Base-by-base conservation (phyloP, 1,140 invertebrate genomes). In the Neodiprion pinetum region DNA sequence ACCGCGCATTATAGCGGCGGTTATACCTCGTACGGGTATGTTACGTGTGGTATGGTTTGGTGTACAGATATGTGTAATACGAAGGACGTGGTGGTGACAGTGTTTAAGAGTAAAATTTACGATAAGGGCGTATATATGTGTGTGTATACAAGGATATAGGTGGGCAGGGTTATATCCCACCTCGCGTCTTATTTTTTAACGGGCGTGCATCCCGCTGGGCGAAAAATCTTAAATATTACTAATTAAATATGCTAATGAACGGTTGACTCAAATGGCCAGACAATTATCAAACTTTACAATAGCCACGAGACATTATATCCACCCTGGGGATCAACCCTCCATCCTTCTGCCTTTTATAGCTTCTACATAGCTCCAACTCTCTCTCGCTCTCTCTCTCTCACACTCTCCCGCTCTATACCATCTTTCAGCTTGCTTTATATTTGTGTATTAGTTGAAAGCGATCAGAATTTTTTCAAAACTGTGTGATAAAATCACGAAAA, bases 181-280 rank as follows among this genome's bases (percentile, higher is more conserved):
- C 53, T 40, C 28, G 28, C 53, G 53, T 61, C 53, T 61, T 61
- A 61, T 61, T 61, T 61, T 61, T 61, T 61, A 61, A 61, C 53
- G n/a, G 66, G 67, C 12, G 66, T 50, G 73, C 77, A 73, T 82
- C 86, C 85, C 80, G 86, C 86, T 88, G 86, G 8, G 86, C 80
- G 80, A 83, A 87, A 87, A 87, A 87, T 88, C 81, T 84, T 82
- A 88, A 88, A 88, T 84, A 86, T 88, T 86, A 84, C 86, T 85
- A 88, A 88, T 88, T 88, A 88, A 87, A 88, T 87, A 88, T 88
- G 85, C 83, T 87, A 87, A 87, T 87, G 85, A 85, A 85, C 82
- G 80, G 81, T 78, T 81, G 84, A 82, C 84, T 83, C 86, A 80
- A 84, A 84, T 83, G 82, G 85, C 72, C 82, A 87, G 86, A 86